Evolutionary conservation across 1,140 invertebrate genomes (phyloP), one percentile per base, ranked within the genome.

Genomic region (Drosophila dunni): DNA sequence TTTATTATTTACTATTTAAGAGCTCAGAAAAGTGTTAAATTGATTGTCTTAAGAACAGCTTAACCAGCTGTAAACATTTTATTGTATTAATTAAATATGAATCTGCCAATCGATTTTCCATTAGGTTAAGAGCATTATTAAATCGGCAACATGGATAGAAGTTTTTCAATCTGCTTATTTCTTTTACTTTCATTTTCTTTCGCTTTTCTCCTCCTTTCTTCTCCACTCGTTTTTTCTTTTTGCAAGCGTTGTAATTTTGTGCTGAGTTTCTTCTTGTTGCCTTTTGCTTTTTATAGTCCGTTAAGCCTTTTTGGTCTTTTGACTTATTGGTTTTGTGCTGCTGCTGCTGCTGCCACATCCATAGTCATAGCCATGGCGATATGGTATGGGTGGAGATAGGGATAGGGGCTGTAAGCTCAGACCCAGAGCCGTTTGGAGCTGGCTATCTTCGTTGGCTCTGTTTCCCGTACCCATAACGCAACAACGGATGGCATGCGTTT

Each of bases 261-360:
- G 65, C 71, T 75, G 61, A 71, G 46, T 64, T 75, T 86, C 65
- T 75, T 79, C 67, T 76, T 64, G 72, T 71, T 75, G 66, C 66
- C 67, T 71, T 76, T 76, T 71, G 67, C 58, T 67, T 76, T 78
- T 78, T 82, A 84, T 84, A 82, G 83, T 84, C 78, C 79, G 84
- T 84, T 89, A 89, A 89, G 85, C 84, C 84, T 89, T 89, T 86
- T 89, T 88, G 80, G 84, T 89, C 80, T 81, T 89, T 90, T 89
- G 84, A 89, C 84, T 89, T 89, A 89, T 89, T 89, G 84, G 80
- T 90, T 89, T 89, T 89, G 57, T 53, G 66, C 46, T 48, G 44
- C 50, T 73, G 68, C 29, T 40, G 45, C 58, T 50, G 33, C 29
- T 60, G 45, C 58, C 53, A 69, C 45, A 11, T 29, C 57, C 50